Evolutionary conservation across 1,140 invertebrate species (phyloP), one percentile per base, ranked within the genome.

Genomic region (Homarus americanus): DNA sequence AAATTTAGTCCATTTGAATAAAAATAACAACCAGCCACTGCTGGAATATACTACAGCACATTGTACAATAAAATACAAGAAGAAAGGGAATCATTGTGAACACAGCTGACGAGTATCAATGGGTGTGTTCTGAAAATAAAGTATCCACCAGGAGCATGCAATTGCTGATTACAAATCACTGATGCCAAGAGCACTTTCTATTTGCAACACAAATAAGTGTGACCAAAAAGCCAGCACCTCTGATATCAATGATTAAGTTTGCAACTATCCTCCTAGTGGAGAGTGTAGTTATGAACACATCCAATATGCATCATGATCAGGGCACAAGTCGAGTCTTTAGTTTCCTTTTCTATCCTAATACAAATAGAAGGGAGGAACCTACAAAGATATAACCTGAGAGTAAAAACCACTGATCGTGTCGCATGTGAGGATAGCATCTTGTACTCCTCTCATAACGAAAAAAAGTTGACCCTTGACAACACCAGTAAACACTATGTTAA

Each of bases 41-140:
- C 58, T 63, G 12, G 75, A 40, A 41, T 28, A 76, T 76, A 41
- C 36, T 76, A 38, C 20, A 41, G 2, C 24, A 7, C 24, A 40
- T 17, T 5, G 28, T 41, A n/a, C 24, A 34, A 69, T 15, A 32
- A 75, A 38, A 75, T 36, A 32, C n/a, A n/a, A 76, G 34, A 76
- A 20, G 40, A 76, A 40, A 20, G 24, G 38, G 24, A 41, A 40
- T 76, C 41, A n/a, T 40, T 41, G 41, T 76, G 75, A 76, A 76
- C 75, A 76, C 75, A 76, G 75, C 75, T 76, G 75, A 76, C 75
- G 17, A 41, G 38, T 76, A 76, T 76, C 75, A 76, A 63, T 20
- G 58, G 58, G 58, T 63, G 20, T 63, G 58, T 20, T 63, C 58
- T 63, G 20, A 63, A 24, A 24, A 63, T 63, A 49, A 49, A 63